Conservation (phyloP, 2,113 vertebrate species). For the Ciconia boyciana region DNA sequence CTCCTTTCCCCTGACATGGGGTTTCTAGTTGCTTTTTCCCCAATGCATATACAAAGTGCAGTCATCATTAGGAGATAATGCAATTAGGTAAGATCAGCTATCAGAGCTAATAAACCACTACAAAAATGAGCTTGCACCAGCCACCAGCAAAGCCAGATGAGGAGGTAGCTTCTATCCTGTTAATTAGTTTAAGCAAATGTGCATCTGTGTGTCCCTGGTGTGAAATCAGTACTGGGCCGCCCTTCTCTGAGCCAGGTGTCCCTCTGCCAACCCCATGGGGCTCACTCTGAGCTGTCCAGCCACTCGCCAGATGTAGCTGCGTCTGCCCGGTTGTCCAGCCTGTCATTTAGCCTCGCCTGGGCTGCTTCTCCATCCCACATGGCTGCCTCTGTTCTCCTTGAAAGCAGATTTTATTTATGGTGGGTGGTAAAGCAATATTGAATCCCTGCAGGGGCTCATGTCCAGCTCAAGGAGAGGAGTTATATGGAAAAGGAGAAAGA, state of each 20-base stretch:
- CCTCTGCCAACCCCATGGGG: neutral
- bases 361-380: neutral
- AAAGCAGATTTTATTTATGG: neutral
- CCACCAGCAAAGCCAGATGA: neutral
- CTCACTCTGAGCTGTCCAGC: neutral
- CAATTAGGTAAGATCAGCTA: conserved; percentile 8
- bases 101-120: neutral
- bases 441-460: neutral
- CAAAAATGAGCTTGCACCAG: neutral
- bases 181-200: neutral
- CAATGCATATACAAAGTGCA: neutral
- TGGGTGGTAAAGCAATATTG: neutral
- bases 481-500: neutral
- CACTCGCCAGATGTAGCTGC: neutral
- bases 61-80: neutral
- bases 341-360: neutral
- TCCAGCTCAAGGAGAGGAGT: neutral
- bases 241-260: neutral
- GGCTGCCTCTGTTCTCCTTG: neutral
- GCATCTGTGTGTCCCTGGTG: neutral
- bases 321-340: neutral
- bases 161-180: neutral
- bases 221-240: neutral
- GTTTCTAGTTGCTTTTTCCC: neutral
- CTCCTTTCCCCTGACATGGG: too few species aligned